Base-by-base conservation (phyloP, 2,113 vertebrate genomes). In the Suricata suricatta region DNA sequence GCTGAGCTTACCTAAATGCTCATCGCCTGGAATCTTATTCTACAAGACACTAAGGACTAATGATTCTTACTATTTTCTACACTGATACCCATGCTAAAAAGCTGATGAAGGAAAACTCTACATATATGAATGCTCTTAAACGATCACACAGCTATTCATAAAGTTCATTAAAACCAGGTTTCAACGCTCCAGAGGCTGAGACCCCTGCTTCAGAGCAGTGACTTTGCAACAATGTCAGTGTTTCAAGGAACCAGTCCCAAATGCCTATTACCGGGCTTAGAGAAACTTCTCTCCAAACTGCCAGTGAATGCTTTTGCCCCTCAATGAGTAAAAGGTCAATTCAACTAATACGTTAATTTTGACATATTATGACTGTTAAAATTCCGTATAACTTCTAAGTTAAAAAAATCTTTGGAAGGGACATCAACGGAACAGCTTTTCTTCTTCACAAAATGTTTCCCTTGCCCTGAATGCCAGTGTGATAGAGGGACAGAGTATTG, bases 311-410 rank as follows among this genome's bases (percentile, higher is more conserved):
- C 52, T 79, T 96, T 86, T 11, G 44, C 23, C 41, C 50, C 80
- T 88, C 71, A 25, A 12, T 87, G 76, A 93, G 44, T 44, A 84
- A 92, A 97, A 64, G 44, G 72, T 74, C 41, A 94, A 79, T 31
- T 72, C 44, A 74, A 95, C 85, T 76, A 97, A 77, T 71, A 88
- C 60, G n/a, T 41, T 88, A 94, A 31, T 95, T 96, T 63, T 95
- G 31, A 88, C 27, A 88, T 64, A 5, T 89, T 93, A 44, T 44
- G 23, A 74, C 60, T 95, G 64, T 94, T 94, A 96, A 54, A 57
- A 84, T 74, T 96, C 68, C 93, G 7, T 93, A 95, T 93, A 95
- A 76, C 68, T 92, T 90, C 31, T 81, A 95, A 90, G 50, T 50
- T 64, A 72, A 94, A 88, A 41, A 52, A n/a, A 47, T 92, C 31